A percentile compares a stretch with the other conserved stretches of the same genome.
These are phyloP conservation scores for Plemyria rubiginata DNA, from an alignment of 2,888 invertebrate genomes.

Conservation along the genomic window DNA sequence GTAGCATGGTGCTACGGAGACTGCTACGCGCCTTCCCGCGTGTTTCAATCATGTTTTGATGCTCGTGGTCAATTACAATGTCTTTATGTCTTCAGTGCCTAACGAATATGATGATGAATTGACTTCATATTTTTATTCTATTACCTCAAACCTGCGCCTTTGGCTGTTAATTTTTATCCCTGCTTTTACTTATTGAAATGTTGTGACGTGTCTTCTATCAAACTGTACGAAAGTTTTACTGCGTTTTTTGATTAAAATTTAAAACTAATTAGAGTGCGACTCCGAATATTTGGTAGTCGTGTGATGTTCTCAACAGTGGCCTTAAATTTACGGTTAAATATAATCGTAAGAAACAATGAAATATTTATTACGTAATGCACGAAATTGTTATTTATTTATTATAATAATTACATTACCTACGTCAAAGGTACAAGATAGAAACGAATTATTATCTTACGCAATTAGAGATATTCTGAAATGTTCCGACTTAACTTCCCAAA, in stretches of 20 bases:
- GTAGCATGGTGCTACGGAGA: constrained; percentile 47
- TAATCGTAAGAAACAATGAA: constrained; percentile 84
- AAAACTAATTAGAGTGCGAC: constrained; percentile 81
- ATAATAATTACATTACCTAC: constrained; percentile 85
- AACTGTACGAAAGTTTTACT: constrained; percentile 69
- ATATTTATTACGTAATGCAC: constrained; percentile 84
- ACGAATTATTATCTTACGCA: constrained; percentile 82
- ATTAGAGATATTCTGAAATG: constrained; percentile 83
- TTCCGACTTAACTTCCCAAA: constrained; percentile 78
- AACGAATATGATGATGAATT: constrained; percentile 84
- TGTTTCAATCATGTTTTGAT: constrained; percentile 50
- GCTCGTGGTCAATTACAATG: constrained; percentile 70
- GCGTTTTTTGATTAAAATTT: constrained; percentile 77
- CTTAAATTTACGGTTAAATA: constrained; percentile 81
- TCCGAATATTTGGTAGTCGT: constrained; percentile 67
- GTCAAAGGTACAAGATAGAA: constrained; percentile 83
- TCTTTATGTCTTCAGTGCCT: constrained; percentile 66
- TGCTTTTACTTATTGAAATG: constrained; percentile 81
- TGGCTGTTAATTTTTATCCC: constrained; percentile 81
- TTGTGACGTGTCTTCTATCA: constrained; percentile 70
- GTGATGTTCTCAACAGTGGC: constrained; percentile 76
- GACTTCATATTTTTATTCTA: constrained; percentile 82
- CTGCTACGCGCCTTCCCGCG: constrained; percentile 51
- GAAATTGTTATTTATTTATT: constrained; percentile 73
- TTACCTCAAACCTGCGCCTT: constrained; percentile 82